Conservation (phyloP, 1,140 invertebrate genomes). For the Drosophila nasuta region DNA sequence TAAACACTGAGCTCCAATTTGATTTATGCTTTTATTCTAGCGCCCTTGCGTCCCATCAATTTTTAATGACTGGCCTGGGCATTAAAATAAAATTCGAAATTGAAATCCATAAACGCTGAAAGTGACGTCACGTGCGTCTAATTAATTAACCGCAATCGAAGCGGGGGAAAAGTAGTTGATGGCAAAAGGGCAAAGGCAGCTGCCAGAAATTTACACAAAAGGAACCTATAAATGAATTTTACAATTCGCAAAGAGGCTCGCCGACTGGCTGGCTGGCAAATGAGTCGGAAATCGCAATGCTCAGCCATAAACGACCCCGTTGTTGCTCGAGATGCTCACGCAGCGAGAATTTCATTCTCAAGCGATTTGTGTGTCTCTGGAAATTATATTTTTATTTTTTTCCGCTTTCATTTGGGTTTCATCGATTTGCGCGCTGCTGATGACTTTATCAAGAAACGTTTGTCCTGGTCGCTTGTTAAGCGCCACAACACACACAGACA, state of each 20-base stretch:
- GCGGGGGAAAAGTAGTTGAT: background rate
- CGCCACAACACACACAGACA: constrained; percentile 21
- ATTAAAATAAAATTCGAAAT: constrained; percentile 50
- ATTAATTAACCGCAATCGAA: constrained; percentile 56
- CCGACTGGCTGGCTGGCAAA: constrained; percentile 36
- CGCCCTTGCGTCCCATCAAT: constrained; percentile 47
- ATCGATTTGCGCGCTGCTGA: constrained; percentile 65
- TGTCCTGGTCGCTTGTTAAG: constrained; percentile 63
- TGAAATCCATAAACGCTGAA: constrained; percentile 41
- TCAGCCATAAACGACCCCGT: constrained; percentile 24
- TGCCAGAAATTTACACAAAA: constrained; percentile 10
- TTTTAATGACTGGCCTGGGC: constrained; percentile 19
- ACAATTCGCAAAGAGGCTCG: constrained; percentile 33
- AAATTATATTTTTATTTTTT: constrained; percentile 43
- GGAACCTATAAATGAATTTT: constrained; percentile 59
- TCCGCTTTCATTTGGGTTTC: constrained; percentile 48
- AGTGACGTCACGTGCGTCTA: constrained; percentile 64
- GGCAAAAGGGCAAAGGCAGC: constrained; percentile 15
- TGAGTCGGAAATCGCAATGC: constrained; percentile 51
- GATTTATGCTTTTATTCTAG: constrained; percentile 65
- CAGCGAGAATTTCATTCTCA: constrained; percentile 2
- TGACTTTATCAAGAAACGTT: constrained; percentile 69
- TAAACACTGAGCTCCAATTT: constrained; percentile 59
- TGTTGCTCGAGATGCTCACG: constrained; percentile 1
- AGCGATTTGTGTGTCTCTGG: constrained; percentile 44